Percentiles rank a stretch among this genome's conserved stretches.
Evolutionary conservation across 2,797 vertebrate genomes (phyloP).

Genomic region (Peromyscus aztecus): DNA sequence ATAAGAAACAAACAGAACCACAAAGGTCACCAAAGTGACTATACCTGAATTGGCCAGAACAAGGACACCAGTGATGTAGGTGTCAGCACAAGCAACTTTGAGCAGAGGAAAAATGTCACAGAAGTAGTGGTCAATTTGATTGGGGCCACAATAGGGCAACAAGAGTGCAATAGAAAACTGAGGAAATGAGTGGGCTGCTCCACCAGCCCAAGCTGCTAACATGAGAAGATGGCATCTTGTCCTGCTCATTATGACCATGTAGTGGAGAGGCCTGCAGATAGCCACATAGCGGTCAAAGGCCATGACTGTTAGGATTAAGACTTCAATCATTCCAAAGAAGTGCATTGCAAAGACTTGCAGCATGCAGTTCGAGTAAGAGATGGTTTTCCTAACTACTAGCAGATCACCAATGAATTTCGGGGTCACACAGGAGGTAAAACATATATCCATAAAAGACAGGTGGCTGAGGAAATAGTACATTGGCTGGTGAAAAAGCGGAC

Average conservation of each 20-base stretch:
- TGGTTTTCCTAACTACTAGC: neutral
- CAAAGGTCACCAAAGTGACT: neutral
- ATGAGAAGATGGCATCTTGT: neutral
- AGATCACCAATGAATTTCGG: neutral
- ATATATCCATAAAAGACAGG: constrained; percentile 20
- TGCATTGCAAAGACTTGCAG: neutral
- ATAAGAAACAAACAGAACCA: neutral
- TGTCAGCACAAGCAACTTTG: neutral
- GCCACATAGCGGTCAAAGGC: neutral
- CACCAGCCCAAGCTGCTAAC: neutral
- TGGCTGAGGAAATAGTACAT: constrained; percentile 56
- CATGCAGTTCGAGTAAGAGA: constrained; percentile 4
- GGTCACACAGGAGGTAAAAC: neutral
- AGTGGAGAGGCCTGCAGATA: neutral
- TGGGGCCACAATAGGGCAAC: neutral
- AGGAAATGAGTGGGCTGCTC: neutral
- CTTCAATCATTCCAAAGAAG: neutral
- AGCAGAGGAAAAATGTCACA: constrained; percentile 47
- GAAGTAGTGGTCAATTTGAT: neutral
- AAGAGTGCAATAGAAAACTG: neutral
- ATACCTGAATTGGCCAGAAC: neutral
- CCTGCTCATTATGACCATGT: neutral
- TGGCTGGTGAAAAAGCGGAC: neutral
- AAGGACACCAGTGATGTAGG: neutral
- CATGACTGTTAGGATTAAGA: neutral